Base-by-base conservation (phyloP, 2,113 vertebrate species). In the Megaceryle torquata region DNA sequence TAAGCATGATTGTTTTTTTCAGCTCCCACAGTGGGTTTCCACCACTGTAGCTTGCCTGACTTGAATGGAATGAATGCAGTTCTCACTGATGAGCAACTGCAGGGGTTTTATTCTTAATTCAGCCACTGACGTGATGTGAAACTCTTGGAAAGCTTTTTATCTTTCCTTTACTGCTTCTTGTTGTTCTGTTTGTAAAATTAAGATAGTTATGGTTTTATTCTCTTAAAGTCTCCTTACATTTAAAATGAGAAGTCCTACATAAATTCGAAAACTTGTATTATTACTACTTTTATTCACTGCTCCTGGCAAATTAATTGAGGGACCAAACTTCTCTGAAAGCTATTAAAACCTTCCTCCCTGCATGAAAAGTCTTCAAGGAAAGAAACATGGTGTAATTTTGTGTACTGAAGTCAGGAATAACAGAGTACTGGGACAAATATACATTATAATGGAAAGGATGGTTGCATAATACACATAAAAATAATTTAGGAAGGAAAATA, bases 51-150 rank as follows among this genome's bases (percentile, higher is more conserved):
- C 87, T 95, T 50, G 88, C 76, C 80, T 80, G 85, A 43, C 84
- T 81, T 92, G 84, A 96, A 93, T 74, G 68, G 95, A 94, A 88
- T 80, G 46, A 95, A 94, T 82, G 60, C 54, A 70, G 70, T 54
- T 76, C 82, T 91, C 82, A 77, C 37, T 37, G 71, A 79, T 57
- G 82, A 89, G 68, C 67, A 67, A 82, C 93, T 46, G 64, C 61
- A 56, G 89, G 76, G 72, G 65, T 84, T 95, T 91, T 79, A 91
- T 85, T 86, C 91, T 84, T 53, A 75, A 35, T 64, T 85, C 61
- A 91, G 29, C 53, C 84, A 70, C 77, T 83, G 71, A 50, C 50
- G 53, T 2, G 1, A 35, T 25, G 33, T 25, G 41, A 75, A 84
- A 92, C 72, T 79, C 74, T 54, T 53, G 76, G 75, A 81, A 91